Conservation (phyloP, 2,113 vertebrate genomes). For the Entomyzon cyanotis region DNA sequence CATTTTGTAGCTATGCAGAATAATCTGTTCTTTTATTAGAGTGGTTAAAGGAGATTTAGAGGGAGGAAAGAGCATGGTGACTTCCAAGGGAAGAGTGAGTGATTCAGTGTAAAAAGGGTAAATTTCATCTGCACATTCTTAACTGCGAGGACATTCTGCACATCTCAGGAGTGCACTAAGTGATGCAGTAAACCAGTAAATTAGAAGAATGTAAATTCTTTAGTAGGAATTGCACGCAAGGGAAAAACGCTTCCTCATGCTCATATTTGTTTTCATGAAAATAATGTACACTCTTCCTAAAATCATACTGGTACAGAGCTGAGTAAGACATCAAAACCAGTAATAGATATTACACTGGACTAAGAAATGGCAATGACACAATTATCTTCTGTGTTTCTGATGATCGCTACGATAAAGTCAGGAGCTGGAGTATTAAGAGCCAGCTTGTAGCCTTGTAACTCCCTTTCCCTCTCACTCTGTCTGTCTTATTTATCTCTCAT, state of each 20-base stretch:
- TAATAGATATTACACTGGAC: constrained; percentile 69
- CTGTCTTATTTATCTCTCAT: constrained; percentile 73
- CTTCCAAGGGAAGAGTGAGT: constrained; percentile 72
- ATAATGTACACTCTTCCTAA: constrained; percentile 82
- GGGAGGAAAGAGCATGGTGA: constrained; percentile 64
- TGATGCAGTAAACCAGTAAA: constrained; percentile 87
- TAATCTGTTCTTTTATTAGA: constrained; percentile 29
- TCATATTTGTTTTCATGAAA: constrained; percentile 86
- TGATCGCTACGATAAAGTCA: constrained; percentile 46
- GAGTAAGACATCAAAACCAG: constrained; percentile 79
- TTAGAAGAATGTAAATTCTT: constrained; percentile 89
- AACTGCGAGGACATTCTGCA: constrained; percentile 78
- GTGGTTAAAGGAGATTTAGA: constrained; percentile 54
- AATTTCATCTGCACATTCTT: constrained; percentile 81
- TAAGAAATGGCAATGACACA: constrained; percentile 45
- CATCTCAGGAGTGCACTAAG: constrained; percentile 82
- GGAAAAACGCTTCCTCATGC: constrained; percentile 81
- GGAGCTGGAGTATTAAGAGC: not conserved
- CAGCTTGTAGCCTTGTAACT: not conserved
- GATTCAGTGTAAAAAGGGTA: constrained; percentile 78
- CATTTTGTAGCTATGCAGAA: constrained; percentile 34
- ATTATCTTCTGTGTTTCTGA: constrained; percentile 39
- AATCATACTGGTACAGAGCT: constrained; percentile 72
- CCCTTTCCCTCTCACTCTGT: constrained; percentile 46
- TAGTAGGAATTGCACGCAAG: constrained; percentile 81